These are phyloP conservation scores for Cetoscarus ocellatus DNA, from an alignment of 2,797 vertebrate species.

Conservation along the genomic window DNA sequence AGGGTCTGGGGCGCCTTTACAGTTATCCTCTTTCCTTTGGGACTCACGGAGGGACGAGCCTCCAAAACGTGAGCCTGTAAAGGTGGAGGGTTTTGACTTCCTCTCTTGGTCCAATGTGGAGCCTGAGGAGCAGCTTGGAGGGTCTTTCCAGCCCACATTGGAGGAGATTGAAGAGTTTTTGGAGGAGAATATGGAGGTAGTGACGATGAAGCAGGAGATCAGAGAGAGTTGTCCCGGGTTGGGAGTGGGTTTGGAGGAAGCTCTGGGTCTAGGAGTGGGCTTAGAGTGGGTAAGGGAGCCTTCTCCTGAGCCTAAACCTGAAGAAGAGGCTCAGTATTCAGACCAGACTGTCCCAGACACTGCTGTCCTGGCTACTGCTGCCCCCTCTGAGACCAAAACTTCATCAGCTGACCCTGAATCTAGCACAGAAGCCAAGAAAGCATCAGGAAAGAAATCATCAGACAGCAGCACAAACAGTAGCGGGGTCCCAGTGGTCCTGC, in stretches of 20 bases:
- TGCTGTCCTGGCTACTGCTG: conserved; percentile 47
- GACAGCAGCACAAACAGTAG: conserved; percentile 65
- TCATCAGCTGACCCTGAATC: conserved; percentile 56
- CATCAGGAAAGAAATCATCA: conserved; percentile 68
- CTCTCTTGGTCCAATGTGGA: conserved; percentile 86
- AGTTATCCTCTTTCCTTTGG: conserved; percentile 84
- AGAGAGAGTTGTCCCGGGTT: conserved; percentile 75
- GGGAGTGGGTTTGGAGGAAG: conserved; percentile 78
- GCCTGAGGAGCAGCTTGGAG: conserved; percentile 82
- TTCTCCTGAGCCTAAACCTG: conserved; percentile 41
- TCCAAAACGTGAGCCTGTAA: conserved; percentile 72
- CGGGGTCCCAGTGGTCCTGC: conserved; percentile 88
- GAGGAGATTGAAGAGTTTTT: conserved; percentile 98
- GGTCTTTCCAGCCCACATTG: conserved; percentile 94
- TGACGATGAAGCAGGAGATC: conserved; percentile 85
- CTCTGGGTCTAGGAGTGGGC: conserved; percentile 75
- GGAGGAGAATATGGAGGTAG: conserved; percentile 94
- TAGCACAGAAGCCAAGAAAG: conserved; percentile 52
- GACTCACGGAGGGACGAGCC: conserved; percentile 78
- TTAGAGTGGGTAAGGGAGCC: conserved; percentile 56
- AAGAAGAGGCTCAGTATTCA: conserved; percentile 78
- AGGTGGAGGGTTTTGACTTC: conserved; percentile 90
- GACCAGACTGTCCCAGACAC: conserved; percentile 82
- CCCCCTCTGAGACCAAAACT: conserved; percentile 77
- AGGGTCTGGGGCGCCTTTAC: conserved; percentile 51